Conservation (phyloP, 2,888 invertebrate species). For the Lamellibrachia satsuma region DNA sequence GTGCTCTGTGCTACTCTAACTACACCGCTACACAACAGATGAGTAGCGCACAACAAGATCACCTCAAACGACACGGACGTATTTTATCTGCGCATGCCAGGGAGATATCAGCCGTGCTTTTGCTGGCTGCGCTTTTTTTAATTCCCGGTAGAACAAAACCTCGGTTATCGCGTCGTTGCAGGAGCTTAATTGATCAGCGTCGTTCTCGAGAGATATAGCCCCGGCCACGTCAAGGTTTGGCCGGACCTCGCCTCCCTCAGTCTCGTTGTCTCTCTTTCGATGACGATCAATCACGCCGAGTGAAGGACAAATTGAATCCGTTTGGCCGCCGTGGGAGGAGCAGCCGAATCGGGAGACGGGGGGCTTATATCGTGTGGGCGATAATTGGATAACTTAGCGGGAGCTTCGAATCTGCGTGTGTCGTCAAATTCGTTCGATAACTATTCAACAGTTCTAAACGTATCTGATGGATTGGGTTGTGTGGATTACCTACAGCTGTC, state of each 20-base stretch:
- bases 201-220: not conserved
- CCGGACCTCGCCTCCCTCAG: not conserved
- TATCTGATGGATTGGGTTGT: constrained; percentile 12
- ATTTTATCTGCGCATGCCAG: not conserved
- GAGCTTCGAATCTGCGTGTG: no score
- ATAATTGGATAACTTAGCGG: not conserved
- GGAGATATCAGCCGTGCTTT: not conserved
- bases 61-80: not conserved
- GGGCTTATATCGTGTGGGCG: not conserved
- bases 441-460: not conserved
- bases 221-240: not conserved
- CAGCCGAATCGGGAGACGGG: not conserved
- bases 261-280: not conserved
- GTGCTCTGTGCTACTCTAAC: not conserved
- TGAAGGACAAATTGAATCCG: constrained; percentile 5
- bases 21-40: not conserved
- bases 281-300: not conserved
- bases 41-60: not conserved
- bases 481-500: not conserved
- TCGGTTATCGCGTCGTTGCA: constrained; percentile 12
- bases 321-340: not conserved
- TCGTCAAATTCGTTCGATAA: not conserved
- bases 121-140: not conserved
- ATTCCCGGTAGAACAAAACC: not conserved
- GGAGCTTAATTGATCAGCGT: not conserved